These are phyloP conservation scores for Clivina fossor DNA, from an alignment of 2,888 invertebrate genomes.

Conservation along the genomic window DNA sequence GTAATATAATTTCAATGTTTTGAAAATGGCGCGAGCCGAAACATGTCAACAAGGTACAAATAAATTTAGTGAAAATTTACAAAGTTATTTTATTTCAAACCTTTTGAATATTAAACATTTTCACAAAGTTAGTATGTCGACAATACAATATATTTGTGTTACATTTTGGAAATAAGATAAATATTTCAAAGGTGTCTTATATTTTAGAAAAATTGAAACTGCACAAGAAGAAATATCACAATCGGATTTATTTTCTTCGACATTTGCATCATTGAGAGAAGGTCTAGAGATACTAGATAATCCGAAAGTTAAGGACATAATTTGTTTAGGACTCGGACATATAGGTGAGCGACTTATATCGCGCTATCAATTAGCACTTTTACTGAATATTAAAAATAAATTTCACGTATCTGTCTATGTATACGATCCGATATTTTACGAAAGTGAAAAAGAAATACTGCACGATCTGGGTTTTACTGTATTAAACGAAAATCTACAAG, in stretches of 20 bases:
- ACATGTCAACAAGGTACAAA: too few relatives aligned
- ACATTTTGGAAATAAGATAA: too few relatives aligned
- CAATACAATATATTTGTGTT: too few relatives aligned
- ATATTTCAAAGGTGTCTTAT: too few relatives aligned
- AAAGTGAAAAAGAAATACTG: constrained; percentile 67
- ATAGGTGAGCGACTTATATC: constrained; percentile 72
- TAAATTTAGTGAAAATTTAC: too few relatives aligned
- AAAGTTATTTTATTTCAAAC: too few relatives aligned
- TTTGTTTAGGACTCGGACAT: constrained; percentile 84
- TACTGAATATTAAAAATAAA: constrained; percentile 66
- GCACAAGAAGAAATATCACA: constrained; percentile 50
- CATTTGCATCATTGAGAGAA: constrained; percentile 51
- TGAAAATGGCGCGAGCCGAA: too few relatives aligned
- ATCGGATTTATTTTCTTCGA: constrained; percentile 51
- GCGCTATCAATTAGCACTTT: constrained; percentile 76
- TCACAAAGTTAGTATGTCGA: too few relatives aligned
- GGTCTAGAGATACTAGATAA: constrained; percentile 48
- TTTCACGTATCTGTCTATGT: constrained; percentile 60
- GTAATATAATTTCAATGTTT: too few relatives aligned
- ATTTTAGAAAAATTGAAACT: constrained; percentile 50
- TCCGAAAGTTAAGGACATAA: constrained; percentile 59
- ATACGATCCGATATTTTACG: constrained; percentile 80
- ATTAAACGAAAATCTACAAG: constrained; percentile 74
- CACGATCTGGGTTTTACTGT: constrained; percentile 60
- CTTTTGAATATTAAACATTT: too few relatives aligned